These are phyloP conservation scores for Microplitis mediator DNA, from an alignment of 1,140 invertebrate genomes.

Conservation along the genomic window DNA sequence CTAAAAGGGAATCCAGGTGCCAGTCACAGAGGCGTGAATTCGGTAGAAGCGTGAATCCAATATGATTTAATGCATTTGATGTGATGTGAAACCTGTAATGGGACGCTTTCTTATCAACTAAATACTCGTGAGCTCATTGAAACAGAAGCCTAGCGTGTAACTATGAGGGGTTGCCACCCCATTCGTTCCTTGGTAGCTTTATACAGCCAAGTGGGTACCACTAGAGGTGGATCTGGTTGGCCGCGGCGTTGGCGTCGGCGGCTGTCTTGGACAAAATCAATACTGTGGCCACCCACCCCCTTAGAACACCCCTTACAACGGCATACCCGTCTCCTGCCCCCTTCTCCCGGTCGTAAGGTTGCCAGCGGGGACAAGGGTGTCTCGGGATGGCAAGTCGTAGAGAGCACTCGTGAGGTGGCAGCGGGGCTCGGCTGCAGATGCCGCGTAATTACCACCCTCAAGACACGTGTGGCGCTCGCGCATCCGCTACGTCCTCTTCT, in stretches of 20 bases:
- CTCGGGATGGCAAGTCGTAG: slow-evolving; percentile 41
- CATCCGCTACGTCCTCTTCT: slow-evolving; percentile 44
- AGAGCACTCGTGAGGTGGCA: slow-evolving; percentile 44
- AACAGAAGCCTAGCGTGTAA: neutral
- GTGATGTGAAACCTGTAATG: too few species aligned
- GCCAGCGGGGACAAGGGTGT: slow-evolving; percentile 43
- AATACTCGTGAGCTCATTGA: neutral
- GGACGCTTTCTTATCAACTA: too few species aligned
- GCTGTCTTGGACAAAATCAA: slow-evolving; percentile 65
- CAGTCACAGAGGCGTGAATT: too few species aligned
- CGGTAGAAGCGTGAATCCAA: too few species aligned
- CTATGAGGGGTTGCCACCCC: slow-evolving; percentile 39
- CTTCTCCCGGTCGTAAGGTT: slow-evolving; percentile 32
- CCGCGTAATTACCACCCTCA: slow-evolving; percentile 64
- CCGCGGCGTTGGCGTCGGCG: slow-evolving; percentile 56
- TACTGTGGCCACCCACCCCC: slow-evolving; percentile 57
- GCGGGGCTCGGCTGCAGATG: slow-evolving; percentile 60
- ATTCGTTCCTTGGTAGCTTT: slow-evolving; percentile 45
- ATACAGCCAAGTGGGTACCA: slow-evolving; percentile 59
- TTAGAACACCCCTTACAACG: slow-evolving; percentile 28
- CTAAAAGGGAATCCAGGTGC: too few species aligned
- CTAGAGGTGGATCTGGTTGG: slow-evolving; percentile 61
- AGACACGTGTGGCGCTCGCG: slow-evolving; percentile 61
- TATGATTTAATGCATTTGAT: too few species aligned
- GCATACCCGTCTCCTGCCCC: slow-evolving; percentile 31